These are phyloP conservation scores for Pentamera pediparva DNA, from an alignment of 53 echinoderm and acorn worm genomes.

Conservation along the genomic window DNA sequence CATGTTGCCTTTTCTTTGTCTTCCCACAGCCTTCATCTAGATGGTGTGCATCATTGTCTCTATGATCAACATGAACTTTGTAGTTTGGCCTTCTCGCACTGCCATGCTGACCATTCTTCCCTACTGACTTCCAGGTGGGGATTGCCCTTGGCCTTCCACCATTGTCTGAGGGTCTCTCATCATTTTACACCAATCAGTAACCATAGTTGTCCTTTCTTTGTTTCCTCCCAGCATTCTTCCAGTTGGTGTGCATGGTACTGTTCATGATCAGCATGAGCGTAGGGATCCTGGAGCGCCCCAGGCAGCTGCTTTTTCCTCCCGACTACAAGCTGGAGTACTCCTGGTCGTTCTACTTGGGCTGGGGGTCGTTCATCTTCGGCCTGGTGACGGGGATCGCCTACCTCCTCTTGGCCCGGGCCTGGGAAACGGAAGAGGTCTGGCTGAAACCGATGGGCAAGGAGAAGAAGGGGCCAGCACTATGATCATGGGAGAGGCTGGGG, in stretches of 20 bases:
- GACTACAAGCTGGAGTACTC: conserved; percentile 67
- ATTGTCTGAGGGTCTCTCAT: too few relatives aligned
- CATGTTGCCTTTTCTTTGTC: too few relatives aligned
- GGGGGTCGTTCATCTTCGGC: conserved; percentile 70
- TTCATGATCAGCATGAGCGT: conserved; percentile 69
- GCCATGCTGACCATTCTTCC: too few relatives aligned
- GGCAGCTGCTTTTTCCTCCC: conserved; percentile 26
- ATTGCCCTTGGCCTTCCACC: too few relatives aligned
- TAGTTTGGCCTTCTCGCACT: too few relatives aligned
- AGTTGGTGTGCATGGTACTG: conserved; percentile 53
- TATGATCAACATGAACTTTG: too few relatives aligned
- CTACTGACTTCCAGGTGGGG: too few relatives aligned
- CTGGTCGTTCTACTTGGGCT: conserved; percentile 85
- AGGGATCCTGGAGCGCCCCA: conserved; percentile 64
- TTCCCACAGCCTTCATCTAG: too few relatives aligned
- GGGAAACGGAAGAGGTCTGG: conserved; percentile 85
- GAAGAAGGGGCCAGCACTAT: conserved; percentile 40
- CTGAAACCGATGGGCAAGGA: conserved; percentile 57
- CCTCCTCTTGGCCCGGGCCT: conserved; percentile 80
- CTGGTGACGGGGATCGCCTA: conserved; percentile 70
- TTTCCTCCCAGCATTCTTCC: conserved; percentile 62
- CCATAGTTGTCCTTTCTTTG: too few relatives aligned
- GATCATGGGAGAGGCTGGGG: too few relatives aligned
- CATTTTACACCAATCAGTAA: too few relatives aligned
- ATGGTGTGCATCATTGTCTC: too few relatives aligned